A percentile compares a stretch with the other conserved stretches of the same genome.
Conservation (phyloP, 1,140 invertebrate species). For the Triops longicaudatus region DNA sequence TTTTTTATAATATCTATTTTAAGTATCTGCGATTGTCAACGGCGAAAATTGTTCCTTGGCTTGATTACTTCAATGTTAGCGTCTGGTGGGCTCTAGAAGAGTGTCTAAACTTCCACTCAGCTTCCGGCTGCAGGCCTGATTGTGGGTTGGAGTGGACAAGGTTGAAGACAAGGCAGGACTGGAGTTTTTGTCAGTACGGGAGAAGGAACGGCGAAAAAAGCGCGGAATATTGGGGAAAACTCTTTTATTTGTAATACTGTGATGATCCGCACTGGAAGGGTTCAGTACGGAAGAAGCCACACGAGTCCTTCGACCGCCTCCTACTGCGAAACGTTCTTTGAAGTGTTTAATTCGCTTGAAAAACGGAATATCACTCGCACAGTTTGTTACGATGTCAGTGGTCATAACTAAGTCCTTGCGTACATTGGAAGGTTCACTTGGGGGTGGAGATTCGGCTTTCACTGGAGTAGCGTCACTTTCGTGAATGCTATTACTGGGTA, state of each 20-base stretch:
- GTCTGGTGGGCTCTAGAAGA: not conserved
- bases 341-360: not conserved
- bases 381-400: not conserved
- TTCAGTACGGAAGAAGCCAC: not conserved
- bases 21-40: not conserved
- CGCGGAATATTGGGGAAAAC: conserved; percentile 15
- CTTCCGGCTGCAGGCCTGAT: not conserved
- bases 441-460: not conserved
- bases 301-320: not conserved
- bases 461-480: not conserved
- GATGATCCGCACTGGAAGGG: not conserved
- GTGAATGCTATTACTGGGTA: not conserved
- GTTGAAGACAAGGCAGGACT: conserved; percentile 13
- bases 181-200: not conserved
- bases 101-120: conserved; percentile 21
- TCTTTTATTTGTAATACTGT: not conserved
- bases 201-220: conserved; percentile 18
- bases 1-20: not conserved
- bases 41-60: not conserved
- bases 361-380: not conserved
- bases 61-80: not conserved
- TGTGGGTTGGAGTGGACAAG: not conserved
- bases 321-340: not conserved
- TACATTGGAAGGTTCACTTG: not conserved
- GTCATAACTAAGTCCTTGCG: not conserved